These are phyloP conservation scores for Drosophila leonis DNA, from an alignment of 2,888 invertebrate genomes.

Conservation along the genomic window DNA sequence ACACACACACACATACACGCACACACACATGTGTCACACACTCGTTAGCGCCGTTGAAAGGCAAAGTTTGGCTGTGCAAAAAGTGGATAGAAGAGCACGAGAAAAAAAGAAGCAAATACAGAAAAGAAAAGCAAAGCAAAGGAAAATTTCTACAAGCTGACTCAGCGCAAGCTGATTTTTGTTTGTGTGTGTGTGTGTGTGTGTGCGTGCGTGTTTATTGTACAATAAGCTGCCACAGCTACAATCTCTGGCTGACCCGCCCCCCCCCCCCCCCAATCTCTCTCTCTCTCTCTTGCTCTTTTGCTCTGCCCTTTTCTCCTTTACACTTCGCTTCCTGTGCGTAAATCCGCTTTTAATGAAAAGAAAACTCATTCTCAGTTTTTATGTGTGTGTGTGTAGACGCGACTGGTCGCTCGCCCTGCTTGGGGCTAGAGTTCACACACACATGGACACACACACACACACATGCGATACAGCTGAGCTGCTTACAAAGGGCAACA, in stretches of 20 bases:
- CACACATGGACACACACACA: conserved; percentile 26
- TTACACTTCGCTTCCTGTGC: conserved; percentile 51
- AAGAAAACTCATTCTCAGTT: conserved; percentile 77
- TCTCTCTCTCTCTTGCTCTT: conserved; percentile 1
- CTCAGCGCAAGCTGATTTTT: conserved; percentile 61
- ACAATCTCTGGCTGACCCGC: neutral
- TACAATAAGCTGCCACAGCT: conserved; percentile 67
- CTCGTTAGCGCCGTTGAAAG: conserved; percentile 65
- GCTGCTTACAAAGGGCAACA: conserved; percentile 76
- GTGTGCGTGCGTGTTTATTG: conserved; percentile 66
- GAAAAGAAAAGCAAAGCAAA: conserved; percentile 21
- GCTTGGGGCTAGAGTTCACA: conserved; percentile 25
- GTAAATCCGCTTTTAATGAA: conserved; percentile 82
- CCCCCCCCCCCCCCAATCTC: neutral
- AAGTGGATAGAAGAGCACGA: conserved; percentile 4
- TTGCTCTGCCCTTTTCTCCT: neutral
- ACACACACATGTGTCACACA: conserved; percentile 18
- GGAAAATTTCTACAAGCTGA: conserved; percentile 70
- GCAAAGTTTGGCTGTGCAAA: conserved; percentile 15
- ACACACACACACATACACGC: conserved; percentile 10
- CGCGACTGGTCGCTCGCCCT: conserved; percentile 16
- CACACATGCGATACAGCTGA: conserved; percentile 15
- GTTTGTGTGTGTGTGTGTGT: conserved; percentile 35
- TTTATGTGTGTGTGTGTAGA: conserved; percentile 57
- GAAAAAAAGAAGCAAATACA: conserved; percentile 11